Evolutionary conservation across 1,140 invertebrate species (phyloP).

Genomic region (Arctopsyche grandis): DNA sequence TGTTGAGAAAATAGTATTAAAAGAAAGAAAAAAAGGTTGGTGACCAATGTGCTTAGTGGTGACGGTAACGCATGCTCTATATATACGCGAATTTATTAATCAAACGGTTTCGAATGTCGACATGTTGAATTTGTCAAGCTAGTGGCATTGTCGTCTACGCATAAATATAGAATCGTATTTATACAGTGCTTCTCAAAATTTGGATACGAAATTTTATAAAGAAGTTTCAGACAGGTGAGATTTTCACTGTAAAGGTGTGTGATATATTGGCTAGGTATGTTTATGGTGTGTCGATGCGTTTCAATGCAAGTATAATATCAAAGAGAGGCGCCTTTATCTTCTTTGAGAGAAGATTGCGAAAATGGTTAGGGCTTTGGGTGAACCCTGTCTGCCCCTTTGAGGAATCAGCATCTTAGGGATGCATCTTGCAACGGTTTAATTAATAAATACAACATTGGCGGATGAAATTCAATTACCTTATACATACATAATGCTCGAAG

Average conservation of each 20-base stretch:
- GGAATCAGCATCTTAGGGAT: neutral
- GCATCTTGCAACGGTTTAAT: neutral
- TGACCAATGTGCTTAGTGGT: neutral
- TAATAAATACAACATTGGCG: neutral
- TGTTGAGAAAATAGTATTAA: neutral
- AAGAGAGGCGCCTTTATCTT: conserved; percentile 10
- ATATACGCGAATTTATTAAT: neutral
- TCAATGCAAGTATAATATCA: neutral
- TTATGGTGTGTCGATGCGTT: neutral
- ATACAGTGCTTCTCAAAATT: too few relatives aligned
- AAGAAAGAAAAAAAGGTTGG: neutral
- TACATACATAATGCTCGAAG: too few relatives aligned
- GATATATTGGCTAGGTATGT: neutral
- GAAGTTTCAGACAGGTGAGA: too few relatives aligned
- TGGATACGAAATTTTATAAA: too few relatives aligned
- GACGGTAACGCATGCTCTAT: neutral
- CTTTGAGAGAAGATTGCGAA: conserved; percentile 10
- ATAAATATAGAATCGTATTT: too few relatives aligned
- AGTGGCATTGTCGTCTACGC: neutral
- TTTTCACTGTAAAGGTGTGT: too few relatives aligned
- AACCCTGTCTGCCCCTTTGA: conserved; percentile 5
- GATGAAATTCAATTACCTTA: neutral
- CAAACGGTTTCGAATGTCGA: conserved; percentile 15
- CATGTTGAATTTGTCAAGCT: neutral
- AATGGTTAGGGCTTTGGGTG: neutral